Evolutionary conservation across 2,888 invertebrate genomes (phyloP).

Genomic region (Epirrhoe tristata): DNA sequence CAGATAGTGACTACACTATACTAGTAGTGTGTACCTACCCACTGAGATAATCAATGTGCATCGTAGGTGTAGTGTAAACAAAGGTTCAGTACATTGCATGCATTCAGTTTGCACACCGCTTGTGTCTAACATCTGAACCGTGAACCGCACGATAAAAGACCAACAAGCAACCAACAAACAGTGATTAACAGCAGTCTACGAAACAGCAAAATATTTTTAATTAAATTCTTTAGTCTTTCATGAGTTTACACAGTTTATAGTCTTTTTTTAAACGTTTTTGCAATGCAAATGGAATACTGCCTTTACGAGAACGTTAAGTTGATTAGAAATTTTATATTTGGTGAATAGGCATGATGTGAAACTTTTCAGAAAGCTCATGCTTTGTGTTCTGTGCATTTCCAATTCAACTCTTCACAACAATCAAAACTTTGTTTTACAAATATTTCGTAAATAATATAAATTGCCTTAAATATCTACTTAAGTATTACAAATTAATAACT

Average conservation of each 20-base stretch:
- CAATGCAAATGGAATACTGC: conserved; percentile 15
- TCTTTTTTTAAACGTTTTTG: conserved; percentile 12
- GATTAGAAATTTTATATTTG: background rate
- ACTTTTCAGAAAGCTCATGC: background rate
- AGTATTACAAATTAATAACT: no score
- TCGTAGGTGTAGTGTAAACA: conserved; percentile 22
- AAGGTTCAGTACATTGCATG: conserved; percentile 13
- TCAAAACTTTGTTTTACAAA: no score
- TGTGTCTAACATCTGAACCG: conserved; percentile 28
- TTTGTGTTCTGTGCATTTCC: background rate
- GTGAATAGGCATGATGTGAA: background rate
- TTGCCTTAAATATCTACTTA: no score
- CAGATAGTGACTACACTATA: no score
- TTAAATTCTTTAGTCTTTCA: conserved; percentile 18
- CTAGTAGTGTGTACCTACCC: conserved; percentile 2
- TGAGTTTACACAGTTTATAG: conserved; percentile 1
- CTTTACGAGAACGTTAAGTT: background rate
- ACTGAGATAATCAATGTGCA: conserved; percentile 7
- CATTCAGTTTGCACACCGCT: conserved; percentile 23
- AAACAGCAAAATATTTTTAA: conserved; percentile 22
- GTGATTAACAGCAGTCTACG: conserved; percentile 8
- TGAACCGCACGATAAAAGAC: conserved; percentile 31
- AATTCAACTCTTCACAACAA: background rate
- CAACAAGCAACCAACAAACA: conserved; percentile 3
- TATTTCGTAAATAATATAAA: no score